Percentiles rank a stretch among this genome's conserved stretches.
phyloP scores from a whole-genome alignment of 1,140 invertebrate species.

The Euglossa dilemma region DNA sequence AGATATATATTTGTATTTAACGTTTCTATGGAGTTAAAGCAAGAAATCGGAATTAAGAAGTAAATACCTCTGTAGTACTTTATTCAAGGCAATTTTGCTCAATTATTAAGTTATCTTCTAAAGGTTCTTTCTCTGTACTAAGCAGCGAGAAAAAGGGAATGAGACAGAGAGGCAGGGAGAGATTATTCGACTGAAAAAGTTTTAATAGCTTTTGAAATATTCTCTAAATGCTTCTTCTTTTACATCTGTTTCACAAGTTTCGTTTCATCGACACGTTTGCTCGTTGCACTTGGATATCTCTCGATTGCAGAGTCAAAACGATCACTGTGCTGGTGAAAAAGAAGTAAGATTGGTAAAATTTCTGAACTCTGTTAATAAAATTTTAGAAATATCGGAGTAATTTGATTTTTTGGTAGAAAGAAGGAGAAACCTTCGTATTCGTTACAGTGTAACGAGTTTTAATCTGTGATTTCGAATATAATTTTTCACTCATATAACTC shows the following conservation, averaged over 20 bases:
- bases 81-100: background rate
- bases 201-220: conserved; percentile 18
- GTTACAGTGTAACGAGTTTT: too few species aligned
- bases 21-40: too few species aligned
- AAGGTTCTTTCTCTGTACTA: background rate
- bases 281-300: background rate
- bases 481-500: too few species aligned
- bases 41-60: background rate
- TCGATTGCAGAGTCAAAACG: background rate
- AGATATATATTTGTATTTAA: too few species aligned
- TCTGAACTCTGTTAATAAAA: background rate
- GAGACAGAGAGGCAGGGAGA: too few species aligned
- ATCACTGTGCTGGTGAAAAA: background rate
- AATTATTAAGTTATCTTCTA: conserved; percentile 26
- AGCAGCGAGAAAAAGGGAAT: background rate
- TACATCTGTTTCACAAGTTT: background rate
- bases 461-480: too few species aligned
- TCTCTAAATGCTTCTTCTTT: background rate
- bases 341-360: background rate
- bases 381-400: background rate
- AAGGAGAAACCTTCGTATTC: too few species aligned
- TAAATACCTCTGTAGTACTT: background rate
- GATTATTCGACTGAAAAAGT: conserved; percentile 13
- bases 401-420: too few species aligned
- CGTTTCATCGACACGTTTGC: background rate